Conservation (phyloP, 92 coral and sea anemone genomes). For the Phenganax marumi region DNA sequence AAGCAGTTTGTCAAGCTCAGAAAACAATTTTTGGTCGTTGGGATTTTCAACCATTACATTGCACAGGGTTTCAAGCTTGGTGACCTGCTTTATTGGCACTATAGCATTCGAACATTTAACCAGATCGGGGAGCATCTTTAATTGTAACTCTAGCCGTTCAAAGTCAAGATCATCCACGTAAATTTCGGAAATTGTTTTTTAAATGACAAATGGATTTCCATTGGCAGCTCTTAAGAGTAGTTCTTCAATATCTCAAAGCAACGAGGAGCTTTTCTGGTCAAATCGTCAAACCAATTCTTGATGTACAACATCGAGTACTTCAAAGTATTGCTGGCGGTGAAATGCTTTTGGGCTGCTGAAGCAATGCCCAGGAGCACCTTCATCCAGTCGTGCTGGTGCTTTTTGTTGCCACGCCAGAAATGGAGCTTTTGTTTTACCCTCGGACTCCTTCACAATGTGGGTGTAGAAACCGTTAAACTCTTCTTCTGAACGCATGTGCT, state of each 20-base stretch:
- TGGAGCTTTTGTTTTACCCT: constrained; percentile 35
- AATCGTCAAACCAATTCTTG: constrained; percentile 53
- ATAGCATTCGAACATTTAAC: constrained; percentile 39
- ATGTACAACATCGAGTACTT: constrained; percentile 54
- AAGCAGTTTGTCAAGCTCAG: constrained; percentile 38
- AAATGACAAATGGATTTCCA: constrained; percentile 42
- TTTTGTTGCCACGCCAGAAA: constrained; percentile 46
- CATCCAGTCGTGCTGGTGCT: constrained; percentile 51
- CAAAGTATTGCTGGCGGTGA: constrained; percentile 50
- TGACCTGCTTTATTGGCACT: constrained; percentile 30
- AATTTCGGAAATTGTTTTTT: constrained; percentile 36
- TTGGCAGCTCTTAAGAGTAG: constrained; percentile 53
- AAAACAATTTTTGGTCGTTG: constrained; percentile 32
- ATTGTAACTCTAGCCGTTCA: constrained; percentile 48
- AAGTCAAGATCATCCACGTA: constrained; percentile 47
- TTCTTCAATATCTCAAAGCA: constrained; percentile 48
- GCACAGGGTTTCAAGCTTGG: constrained; percentile 42
- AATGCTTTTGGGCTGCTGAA: constrained; percentile 46
- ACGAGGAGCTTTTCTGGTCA: constrained; percentile 52
- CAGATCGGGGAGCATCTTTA: constrained; percentile 52
- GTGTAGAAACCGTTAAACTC: constrained; percentile 32
- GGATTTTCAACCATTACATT: constrained; percentile 41
- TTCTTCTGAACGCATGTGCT: constrained; percentile 21
- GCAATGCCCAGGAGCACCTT: constrained; percentile 47
- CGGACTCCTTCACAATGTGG: constrained; percentile 4